A percentile compares a stretch with the other conserved stretches of the same genome.
These are phyloP conservation scores for Sylvilagus bachmani DNA, from an alignment of 2,113 vertebrate species.

Conservation along the genomic window DNA sequence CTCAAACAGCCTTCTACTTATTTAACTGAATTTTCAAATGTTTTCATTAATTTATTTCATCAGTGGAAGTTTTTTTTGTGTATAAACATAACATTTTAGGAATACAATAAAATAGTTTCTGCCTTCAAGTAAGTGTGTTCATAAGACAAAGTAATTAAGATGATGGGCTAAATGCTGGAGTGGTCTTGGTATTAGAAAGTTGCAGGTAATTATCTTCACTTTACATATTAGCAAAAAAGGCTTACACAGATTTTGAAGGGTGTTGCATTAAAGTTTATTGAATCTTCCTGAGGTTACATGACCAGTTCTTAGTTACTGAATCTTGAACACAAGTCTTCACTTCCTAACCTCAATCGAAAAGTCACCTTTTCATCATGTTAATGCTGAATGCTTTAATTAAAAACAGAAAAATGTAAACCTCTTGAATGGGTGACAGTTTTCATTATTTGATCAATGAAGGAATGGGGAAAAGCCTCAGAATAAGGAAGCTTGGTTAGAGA, in stretches of 20 bases:
- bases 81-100: background rate
- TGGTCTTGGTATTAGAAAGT: background rate
- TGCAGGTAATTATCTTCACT: background rate
- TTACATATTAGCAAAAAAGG: background rate
- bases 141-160: background rate
- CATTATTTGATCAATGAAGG: background rate
- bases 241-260: background rate
- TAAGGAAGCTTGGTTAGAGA: background rate
- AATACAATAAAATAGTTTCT: background rate
- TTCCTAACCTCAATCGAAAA: conserved; percentile 9
- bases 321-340: background rate
- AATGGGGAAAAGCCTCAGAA: background rate
- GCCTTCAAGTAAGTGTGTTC: background rate
- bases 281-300: background rate
- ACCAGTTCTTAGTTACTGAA: background rate
- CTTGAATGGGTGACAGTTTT: background rate
- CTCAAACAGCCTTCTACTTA: background rate
- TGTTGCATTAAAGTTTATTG: background rate
- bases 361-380: background rate
- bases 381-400: background rate
- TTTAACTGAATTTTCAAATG: conserved; percentile 30
- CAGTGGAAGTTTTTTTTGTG: background rate
- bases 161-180: background rate
- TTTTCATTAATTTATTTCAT: conserved; percentile 9
- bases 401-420: background rate